Evolutionary conservation across 2,113 vertebrate species (phyloP).

Genomic region (Cathartes aura): DNA sequence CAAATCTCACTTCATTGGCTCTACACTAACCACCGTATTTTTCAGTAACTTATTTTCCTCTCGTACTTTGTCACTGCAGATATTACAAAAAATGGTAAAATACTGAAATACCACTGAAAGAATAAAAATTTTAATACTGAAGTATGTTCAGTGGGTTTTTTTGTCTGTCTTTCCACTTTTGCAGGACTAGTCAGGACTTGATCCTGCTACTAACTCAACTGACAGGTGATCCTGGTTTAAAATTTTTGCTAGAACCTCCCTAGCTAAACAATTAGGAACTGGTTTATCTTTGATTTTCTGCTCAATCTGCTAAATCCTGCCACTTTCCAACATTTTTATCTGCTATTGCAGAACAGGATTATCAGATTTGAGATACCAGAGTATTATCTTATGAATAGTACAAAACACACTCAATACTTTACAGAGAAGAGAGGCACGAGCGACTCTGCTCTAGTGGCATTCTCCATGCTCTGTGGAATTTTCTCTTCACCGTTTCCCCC

Average conservation of each 20-base stretch:
- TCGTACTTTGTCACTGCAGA: fast-evolving
- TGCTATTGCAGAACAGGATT: not conserved
- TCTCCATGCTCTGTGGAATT: not conserved
- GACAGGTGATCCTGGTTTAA: not conserved
- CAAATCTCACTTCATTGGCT: not conserved
- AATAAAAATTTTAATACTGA: not conserved
- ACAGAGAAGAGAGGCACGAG: not conserved
- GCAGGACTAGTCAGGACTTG: not conserved
- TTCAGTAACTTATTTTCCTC: not conserved
- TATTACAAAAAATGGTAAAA: not conserved
- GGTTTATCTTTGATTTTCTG: not conserved
- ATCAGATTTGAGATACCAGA: not conserved
- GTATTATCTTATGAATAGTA: not conserved
- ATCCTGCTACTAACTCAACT: not conserved
- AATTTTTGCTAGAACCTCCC: not conserved
- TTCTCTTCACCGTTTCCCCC: not conserved
- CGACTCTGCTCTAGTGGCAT: not conserved
- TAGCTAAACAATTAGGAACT: not conserved
- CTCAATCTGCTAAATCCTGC: not conserved
- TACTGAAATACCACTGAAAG: not conserved
- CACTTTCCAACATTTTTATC: not conserved
- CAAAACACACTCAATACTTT: not conserved
- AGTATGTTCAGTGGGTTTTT: not conserved
- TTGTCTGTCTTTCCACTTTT: not conserved
- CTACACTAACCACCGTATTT: fast-evolving